Conservation (phyloP, 2,113 vertebrate genomes). For the Neomonachus schauinslandi region DNA sequence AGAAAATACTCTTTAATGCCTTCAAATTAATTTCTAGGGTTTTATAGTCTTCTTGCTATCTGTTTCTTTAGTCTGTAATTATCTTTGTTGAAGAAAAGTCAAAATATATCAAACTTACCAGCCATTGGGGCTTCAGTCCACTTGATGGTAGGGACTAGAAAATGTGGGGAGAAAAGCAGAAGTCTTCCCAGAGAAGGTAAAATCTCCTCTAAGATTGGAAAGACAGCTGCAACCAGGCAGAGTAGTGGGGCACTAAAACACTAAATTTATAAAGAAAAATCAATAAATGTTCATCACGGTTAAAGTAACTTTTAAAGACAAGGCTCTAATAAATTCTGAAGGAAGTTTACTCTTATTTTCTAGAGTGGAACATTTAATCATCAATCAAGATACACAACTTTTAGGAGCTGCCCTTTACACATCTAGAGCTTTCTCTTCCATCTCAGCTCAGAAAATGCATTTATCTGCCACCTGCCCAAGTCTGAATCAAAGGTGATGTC, state of each 20-base stretch:
- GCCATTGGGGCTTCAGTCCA: background rate
- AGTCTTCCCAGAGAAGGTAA: background rate
- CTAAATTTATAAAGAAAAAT: background rate
- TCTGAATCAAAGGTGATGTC: background rate
- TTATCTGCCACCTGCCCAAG: background rate
- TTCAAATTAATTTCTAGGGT: background rate
- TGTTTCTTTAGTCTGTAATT: background rate
- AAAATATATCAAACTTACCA: background rate
- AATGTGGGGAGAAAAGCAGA: background rate
- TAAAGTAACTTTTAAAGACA: background rate
- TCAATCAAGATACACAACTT: background rate
- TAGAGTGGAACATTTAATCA: background rate
- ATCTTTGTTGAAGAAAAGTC: background rate
- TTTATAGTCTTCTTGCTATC: background rate
- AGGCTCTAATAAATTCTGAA: background rate
- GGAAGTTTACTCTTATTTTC: background rate
- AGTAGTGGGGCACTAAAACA: background rate
- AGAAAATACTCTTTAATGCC: background rate
- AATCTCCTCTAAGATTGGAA: background rate
- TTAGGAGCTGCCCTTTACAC: background rate
- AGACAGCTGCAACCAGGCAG: background rate
- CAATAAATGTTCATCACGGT: background rate
- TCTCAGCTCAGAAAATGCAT: background rate
- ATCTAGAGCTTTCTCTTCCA: background rate
- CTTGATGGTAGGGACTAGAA: background rate